Evolutionary conservation across 2,888 invertebrate species (phyloP).

Genomic region (Dioctria linearis): DNA sequence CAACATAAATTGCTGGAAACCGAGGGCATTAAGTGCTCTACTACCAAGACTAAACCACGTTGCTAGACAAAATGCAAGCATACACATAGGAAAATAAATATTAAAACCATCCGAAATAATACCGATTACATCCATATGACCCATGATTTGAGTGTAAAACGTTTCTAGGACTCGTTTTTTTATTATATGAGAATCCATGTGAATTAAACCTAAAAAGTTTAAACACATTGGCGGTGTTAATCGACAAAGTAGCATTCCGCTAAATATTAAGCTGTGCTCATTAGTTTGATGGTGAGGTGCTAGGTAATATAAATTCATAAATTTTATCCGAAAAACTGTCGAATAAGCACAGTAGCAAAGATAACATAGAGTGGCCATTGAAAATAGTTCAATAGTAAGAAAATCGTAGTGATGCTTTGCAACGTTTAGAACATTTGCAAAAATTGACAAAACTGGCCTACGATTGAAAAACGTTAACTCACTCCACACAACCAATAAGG

Average conservation of each 20-base stretch:
- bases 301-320: conserved; percentile 96
- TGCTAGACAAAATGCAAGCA: conserved; percentile 91
- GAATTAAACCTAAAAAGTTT: conserved; percentile 97
- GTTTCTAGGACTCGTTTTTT: conserved; percentile 87
- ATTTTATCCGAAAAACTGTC: conserved; percentile 95
- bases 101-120: conserved; percentile 98
- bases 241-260: conserved; percentile 97
- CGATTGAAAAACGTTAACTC: conserved; percentile 98
- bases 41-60: conserved; percentile 96
- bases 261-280: conserved; percentile 94
- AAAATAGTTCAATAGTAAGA: conserved; percentile 94
- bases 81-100: conserved; percentile 98
- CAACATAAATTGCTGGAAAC: conserved; percentile 97
- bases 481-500: conserved; percentile 97
- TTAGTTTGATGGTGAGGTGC: conserved; percentile 99
- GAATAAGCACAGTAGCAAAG: conserved; percentile 98
- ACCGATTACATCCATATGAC: conserved; percentile 98
- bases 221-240: conserved; percentile 98
- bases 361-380: conserved; percentile 93
- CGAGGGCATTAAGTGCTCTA: conserved; percentile 89
- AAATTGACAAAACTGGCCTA: conserved; percentile 92
- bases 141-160: conserved; percentile 98
- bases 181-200: conserved; percentile 97
- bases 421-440: conserved; percentile 92
- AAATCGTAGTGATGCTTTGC: conserved; percentile 90